Base-by-base conservation (phyloP, 2,113 vertebrate species). In the Platysternon megacephalum region DNA sequence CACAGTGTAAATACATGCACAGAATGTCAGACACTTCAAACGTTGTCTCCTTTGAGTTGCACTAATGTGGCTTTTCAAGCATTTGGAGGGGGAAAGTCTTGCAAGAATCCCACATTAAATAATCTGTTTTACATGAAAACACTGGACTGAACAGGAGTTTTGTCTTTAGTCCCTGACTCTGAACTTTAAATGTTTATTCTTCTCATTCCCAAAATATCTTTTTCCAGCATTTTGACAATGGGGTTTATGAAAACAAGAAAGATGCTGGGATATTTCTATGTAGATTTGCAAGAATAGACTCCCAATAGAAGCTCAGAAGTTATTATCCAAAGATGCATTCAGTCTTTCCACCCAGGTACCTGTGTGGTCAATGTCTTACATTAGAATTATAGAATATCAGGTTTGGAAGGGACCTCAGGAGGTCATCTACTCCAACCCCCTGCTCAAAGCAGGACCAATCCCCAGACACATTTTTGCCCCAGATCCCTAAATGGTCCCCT, bases 121-220 rank as follows among this genome's bases (percentile, higher is more conserved):
- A 93, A 80, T 61, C 95, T 97, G 93, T 79, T 94, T 95, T 49
- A 68, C 74, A 90, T 52, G 61, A 83, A 74, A 4, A 26, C 80
- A 17, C 53, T 21, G 58, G 87, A 17, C 81, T 82, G 74, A 91
- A 88, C 51, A 84, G 91, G 42, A 81, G 89, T 82, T 80, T 76
- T 86, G 91, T 97, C 86, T 52, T 91, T 3, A 1, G 4, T 89
- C 68, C 83, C 85, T 2, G 42, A 52, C 52, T 51, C 44, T 0
- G 26, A 42, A 42, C 81, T 4, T 85, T 10, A 68, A 80, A 56
- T 16, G 0, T 84, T 84, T 52, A 74, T 93, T 68, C 16, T 9
- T 51, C 87, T n/a, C 79, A 32, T 12, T 53, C 24, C 48, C 56
- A 86, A 93, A 93, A 3, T 68, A 85, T 21, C 65, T 46, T 1